These are phyloP conservation scores for Chrysoperla carnea DNA, from an alignment of 1,140 invertebrate species.

Conservation along the genomic window DNA sequence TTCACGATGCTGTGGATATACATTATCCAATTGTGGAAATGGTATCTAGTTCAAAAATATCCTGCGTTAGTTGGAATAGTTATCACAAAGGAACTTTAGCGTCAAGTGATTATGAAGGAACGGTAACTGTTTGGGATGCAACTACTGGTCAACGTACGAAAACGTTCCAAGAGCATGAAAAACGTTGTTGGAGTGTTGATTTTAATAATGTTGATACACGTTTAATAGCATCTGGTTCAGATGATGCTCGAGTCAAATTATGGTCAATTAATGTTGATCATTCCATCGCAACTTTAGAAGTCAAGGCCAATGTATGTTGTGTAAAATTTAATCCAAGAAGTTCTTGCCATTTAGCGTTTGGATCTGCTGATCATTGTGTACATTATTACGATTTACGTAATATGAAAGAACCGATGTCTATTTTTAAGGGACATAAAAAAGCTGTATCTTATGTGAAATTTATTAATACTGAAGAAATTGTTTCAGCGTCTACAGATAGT, in stretches of 20 bases:
- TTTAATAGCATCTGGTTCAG: slow-evolving; percentile 82
- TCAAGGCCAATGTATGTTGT: slow-evolving; percentile 90
- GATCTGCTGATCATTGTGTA: slow-evolving; percentile 91
- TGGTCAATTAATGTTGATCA: slow-evolving; percentile 81
- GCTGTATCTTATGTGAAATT: slow-evolving; percentile 96
- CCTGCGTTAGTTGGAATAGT: slow-evolving; percentile 86
- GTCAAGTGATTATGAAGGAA: slow-evolving; percentile 92
- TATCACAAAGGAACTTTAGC: slow-evolving; percentile 76
- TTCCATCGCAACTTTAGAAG: slow-evolving; percentile 73
- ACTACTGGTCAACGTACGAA: slow-evolving; percentile 55
- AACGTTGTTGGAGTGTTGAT: slow-evolving; percentile 92
- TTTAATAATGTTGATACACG: slow-evolving; percentile 86
- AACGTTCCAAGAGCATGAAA: slow-evolving; percentile 81
- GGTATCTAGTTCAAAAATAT: slow-evolving; percentile 87
- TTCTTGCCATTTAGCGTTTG: slow-evolving; percentile 77
- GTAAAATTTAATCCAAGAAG: slow-evolving; percentile 90
- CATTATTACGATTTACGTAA: slow-evolving; percentile 92
- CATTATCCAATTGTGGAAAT: slow-evolving; percentile 90
- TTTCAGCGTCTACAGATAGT: slow-evolving; percentile 90
- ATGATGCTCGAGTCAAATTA: slow-evolving; percentile 87
- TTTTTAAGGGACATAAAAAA: slow-evolving; percentile 86
- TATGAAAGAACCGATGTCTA: slow-evolving; percentile 59
- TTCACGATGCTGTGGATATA: slow-evolving; percentile 66
- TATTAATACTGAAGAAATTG: slow-evolving; percentile 72
- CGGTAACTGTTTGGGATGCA: slow-evolving; percentile 87